A percentile compares a stretch with the other conserved stretches of the same genome.
These are phyloP conservation scores for Polyodon spathula DNA, from an alignment of 2,113 vertebrate genomes.

Conservation along the genomic window DNA sequence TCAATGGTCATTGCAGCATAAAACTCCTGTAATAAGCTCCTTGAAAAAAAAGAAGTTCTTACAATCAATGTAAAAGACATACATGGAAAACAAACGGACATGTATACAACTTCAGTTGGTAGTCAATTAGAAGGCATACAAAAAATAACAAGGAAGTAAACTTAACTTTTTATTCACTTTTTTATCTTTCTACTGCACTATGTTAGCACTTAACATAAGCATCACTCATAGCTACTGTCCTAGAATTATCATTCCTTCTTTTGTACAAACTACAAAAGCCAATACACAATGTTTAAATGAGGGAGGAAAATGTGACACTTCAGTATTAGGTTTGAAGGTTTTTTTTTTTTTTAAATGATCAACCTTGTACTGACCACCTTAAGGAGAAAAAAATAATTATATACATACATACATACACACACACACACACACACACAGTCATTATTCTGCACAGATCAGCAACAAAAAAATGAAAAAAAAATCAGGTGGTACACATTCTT, in stretches of 20 bases:
- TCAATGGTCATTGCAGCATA: no score
- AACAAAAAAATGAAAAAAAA: conserved; percentile 27
- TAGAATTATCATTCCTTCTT: conserved; percentile 48
- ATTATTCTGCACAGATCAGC: conserved; percentile 46
- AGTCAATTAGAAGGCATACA: background rate
- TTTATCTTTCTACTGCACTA: conserved; percentile 56
- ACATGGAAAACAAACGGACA: no score
- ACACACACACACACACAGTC: no score
- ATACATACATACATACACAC: conserved; percentile 30
- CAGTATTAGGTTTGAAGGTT: conserved; percentile 20
- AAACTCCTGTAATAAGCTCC: no score
- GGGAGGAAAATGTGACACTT: conserved; percentile 15
- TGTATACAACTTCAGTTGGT: conserved; percentile 22
- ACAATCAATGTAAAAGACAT: no score
- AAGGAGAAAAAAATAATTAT: conserved; percentile 30
- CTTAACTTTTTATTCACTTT: conserved; percentile 51
- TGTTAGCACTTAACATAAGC: conserved; percentile 57
- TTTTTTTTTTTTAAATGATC: conserved; percentile 15
- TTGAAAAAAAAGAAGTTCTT: no score
- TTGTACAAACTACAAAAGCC: conserved; percentile 51
- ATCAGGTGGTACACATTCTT: conserved; percentile 29
- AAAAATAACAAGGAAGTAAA: background rate
- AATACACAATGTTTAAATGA: conserved; percentile 44
- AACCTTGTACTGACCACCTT: conserved; percentile 22
- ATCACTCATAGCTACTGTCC: conserved; percentile 48